Conservation (phyloP, 2,797 vertebrate genomes). For the Sebastes dallii region DNA sequence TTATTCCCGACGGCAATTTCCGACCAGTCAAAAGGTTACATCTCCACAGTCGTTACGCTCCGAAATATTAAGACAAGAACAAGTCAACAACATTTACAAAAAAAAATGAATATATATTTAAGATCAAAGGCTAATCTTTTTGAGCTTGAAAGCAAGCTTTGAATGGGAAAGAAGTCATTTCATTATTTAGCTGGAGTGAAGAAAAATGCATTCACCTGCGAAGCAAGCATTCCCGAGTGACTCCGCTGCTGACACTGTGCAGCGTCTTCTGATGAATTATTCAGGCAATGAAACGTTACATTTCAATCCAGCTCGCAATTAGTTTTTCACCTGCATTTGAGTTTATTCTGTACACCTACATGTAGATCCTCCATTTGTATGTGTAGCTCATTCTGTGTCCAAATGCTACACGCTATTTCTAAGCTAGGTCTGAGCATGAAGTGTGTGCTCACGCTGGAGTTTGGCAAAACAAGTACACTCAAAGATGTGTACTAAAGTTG, state of each 20-base stretch:
- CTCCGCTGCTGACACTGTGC: neutral
- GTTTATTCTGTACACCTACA: neutral
- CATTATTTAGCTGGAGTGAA: slow-evolving; percentile 52
- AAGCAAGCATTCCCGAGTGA: neutral
- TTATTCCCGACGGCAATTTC: neutral
- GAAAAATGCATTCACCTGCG: slow-evolving; percentile 18
- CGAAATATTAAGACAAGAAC: neutral
- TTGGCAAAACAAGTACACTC: neutral
- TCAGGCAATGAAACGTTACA: neutral
- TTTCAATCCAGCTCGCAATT: neutral
- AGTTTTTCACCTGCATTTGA: neutral
- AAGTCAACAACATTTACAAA: slow-evolving; percentile 6
- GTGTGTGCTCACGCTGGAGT: neutral
- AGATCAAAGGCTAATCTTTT: slow-evolving; percentile 33
- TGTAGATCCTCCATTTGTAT: neutral
- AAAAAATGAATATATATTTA: neutral
- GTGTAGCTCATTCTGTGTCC: neutral
- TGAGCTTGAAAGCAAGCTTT: slow-evolving; percentile 17
- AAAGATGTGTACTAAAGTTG: neutral
- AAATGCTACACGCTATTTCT: neutral
- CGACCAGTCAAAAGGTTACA: neutral
- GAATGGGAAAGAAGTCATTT: slow-evolving; percentile 8
- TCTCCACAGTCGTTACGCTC: neutral
- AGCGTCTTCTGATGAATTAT: neutral
- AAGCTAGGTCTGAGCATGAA: neutral